phyloP scores from a whole-genome alignment of 2,113 vertebrate genomes.

The Emydocephalus ijimae region DNA sequence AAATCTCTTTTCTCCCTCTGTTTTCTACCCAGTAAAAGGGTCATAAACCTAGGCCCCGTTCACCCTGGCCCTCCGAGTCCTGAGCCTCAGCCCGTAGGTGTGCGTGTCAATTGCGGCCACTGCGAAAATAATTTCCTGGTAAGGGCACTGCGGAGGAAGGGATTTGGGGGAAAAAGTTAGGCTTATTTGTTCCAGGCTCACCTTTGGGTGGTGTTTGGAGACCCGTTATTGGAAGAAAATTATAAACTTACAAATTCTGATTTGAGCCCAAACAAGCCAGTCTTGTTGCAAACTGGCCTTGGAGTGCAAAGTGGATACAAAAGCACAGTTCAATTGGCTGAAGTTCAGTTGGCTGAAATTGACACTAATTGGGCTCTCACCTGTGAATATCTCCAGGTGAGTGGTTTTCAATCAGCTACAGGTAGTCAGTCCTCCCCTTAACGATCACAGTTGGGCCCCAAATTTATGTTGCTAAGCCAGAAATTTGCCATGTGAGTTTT shows the following conservation, averaged over 20 bases:
- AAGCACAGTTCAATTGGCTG: neutral
- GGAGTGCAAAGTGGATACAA: too few relatives aligned
- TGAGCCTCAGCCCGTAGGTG: conserved; percentile 85
- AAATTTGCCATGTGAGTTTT: neutral
- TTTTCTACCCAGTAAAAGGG: conserved; percentile 79
- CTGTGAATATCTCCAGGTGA: neutral
- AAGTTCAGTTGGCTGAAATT: neutral
- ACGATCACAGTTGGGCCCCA: neutral
- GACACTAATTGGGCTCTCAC: neutral
- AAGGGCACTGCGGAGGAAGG: conserved; percentile 6
- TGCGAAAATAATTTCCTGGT: conserved; percentile 94
- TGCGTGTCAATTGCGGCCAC: conserved; percentile 88
- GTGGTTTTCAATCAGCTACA: neutral
- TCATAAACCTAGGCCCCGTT: conserved; percentile 89
- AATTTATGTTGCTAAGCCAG: neutral
- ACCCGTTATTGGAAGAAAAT: neutral
- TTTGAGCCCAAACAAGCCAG: neutral
- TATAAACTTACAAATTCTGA: neutral
- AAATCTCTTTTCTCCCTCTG: neutral
- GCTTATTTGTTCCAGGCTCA: neutral
- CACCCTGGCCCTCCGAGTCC: conserved; percentile 86
- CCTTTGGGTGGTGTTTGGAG: neutral
- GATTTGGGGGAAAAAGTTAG: too few relatives aligned
- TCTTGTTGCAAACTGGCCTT: neutral
- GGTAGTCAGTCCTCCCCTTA: neutral